These are phyloP conservation scores for Helobdella robusta DNA, from an alignment of 2,888 invertebrate species.

Conservation along the genomic window DNA sequence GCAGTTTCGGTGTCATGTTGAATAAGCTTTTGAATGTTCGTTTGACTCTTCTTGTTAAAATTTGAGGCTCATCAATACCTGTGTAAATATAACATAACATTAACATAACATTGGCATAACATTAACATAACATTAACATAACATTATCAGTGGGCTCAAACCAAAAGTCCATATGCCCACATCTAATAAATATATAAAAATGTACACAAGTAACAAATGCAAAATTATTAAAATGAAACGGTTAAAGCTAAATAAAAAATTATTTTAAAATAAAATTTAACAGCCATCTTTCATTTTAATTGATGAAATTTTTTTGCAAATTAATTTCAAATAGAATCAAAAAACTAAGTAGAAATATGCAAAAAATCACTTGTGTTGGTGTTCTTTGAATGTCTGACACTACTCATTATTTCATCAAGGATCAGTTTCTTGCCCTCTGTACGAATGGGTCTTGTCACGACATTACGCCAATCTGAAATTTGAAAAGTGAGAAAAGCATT, in stretches of 20 bases:
- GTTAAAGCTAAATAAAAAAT: background rate
- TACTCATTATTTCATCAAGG: conserved; percentile 6
- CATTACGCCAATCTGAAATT: conserved; percentile 6
- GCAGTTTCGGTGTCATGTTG: conserved; percentile 11
- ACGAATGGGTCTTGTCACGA: conserved; percentile 6
- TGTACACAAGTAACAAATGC: background rate
- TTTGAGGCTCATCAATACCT: conserved; percentile 16
- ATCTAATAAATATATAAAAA: background rate
- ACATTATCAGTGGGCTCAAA: too few species aligned
- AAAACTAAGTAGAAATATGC: background rate
- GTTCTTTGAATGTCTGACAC: conserved; percentile 9
- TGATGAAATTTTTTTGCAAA: background rate
- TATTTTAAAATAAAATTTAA: background rate
- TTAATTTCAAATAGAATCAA: too few species aligned
- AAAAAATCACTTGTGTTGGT: background rate
- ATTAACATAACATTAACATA: too few species aligned
- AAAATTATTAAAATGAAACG: background rate
- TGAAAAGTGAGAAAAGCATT: too few species aligned
- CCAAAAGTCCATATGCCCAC: too few species aligned
- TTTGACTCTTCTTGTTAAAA: conserved; percentile 12
- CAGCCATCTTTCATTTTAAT: background rate
- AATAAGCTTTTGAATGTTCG: conserved; percentile 8
- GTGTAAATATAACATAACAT: too few species aligned
- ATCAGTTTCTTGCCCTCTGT: conserved; percentile 6
- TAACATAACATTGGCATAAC: too few species aligned